Conservation (phyloP, 2,113 vertebrate species). For the mouse (Mus musculus) region GRCm39 chr13:72016501-72017000, state of each 20-base stretch:
- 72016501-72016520: rapidly evolving
- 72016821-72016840: background rate
- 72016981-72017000: background rate
- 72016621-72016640: rapidly evolving
- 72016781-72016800: background rate
- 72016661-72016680: background rate
- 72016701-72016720: background rate
- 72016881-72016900: background rate
- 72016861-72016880: background rate
- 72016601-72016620: rapidly evolving
- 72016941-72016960: rapidly evolving
- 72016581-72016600: rapidly evolving
- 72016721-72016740: background rate
- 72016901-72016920: background rate
- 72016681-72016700: too few species aligned
- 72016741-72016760: background rate
- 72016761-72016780: background rate
- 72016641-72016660: background rate
- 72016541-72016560: rapidly evolving
- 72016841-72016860: background rate
- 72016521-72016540: rapidly evolving
- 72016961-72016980: rapidly evolving
- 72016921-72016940: background rate
- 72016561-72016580: rapidly evolving
- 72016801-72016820: background rate